A percentile compares a stretch with the other conserved stretches of the same genome.
phyloP scores from a whole-genome alignment of 2,113 vertebrate species.

The Chinchilla lanigera region DNA sequence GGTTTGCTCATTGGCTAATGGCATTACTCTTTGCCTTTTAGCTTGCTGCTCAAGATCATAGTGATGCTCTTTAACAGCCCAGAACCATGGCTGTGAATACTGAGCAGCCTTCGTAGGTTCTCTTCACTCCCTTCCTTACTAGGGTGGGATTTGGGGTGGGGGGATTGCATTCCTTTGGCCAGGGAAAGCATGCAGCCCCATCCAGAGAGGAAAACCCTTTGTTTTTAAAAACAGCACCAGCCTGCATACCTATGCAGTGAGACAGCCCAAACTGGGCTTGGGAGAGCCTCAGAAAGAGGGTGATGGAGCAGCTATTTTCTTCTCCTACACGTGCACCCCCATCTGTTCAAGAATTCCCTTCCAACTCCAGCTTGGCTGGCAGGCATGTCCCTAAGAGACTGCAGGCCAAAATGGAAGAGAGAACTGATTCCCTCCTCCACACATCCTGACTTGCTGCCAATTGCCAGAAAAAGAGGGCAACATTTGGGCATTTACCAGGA shows the following conservation, averaged over 20 bases:
- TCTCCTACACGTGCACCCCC: conserved; percentile 83
- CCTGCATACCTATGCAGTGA: conserved; percentile 73
- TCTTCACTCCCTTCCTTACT: conserved; percentile 31
- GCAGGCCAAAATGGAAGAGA: conserved; percentile 77
- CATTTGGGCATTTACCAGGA: conserved; percentile 82
- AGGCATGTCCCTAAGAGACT: conserved; percentile 78
- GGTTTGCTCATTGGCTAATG: conserved; percentile 43
- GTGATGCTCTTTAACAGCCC: conserved; percentile 67
- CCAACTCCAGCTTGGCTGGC: conserved; percentile 81
- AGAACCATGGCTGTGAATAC: background rate
- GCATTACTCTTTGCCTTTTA: conserved; percentile 54
- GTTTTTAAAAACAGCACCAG: conserved; percentile 67
- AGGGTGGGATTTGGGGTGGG: background rate
- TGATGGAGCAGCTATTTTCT: conserved; percentile 83
- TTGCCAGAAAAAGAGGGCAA: conserved; percentile 80
- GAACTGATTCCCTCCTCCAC: conserved; percentile 57
- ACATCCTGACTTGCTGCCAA: conserved; percentile 69
- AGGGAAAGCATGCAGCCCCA: conserved; percentile 49
- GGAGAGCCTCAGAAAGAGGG: conserved; percentile 72
- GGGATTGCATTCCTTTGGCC: conserved; percentile 29
- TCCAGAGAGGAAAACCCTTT: conserved; percentile 67
- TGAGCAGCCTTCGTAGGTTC: background rate
- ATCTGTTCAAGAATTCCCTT: conserved; percentile 86
- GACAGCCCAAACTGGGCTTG: conserved; percentile 58
- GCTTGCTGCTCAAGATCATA: conserved; percentile 55